Conservation (phyloP, 2,113 vertebrate species). For the Phyllopteryx taeniolatus region DNA sequence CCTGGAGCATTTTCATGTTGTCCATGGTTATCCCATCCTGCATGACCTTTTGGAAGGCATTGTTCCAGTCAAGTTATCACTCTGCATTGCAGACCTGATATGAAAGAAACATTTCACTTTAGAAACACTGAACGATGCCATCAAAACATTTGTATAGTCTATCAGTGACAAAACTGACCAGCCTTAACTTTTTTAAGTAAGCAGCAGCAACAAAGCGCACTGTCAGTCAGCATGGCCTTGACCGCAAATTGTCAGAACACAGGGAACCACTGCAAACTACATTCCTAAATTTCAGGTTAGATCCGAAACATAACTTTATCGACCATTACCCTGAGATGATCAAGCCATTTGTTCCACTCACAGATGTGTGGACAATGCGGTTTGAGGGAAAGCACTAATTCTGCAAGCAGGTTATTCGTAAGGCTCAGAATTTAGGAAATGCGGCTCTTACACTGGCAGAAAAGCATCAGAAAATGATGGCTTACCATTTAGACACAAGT, state of each 20-base stretch:
- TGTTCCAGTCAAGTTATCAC: conserved; percentile 6
- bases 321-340: conserved; percentile 7
- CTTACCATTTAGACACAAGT: conserved; percentile 10
- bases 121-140: conserved; percentile 3
- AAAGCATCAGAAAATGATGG: neutral
- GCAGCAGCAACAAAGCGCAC: conserved; percentile 7
- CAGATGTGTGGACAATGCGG: conserved; percentile 7
- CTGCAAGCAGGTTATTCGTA: conserved; percentile 4
- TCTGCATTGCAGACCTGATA: neutral
- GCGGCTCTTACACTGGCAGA: conserved; percentile 15
- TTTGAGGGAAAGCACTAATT: conserved; percentile 15
- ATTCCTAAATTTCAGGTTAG: conserved; percentile 4
- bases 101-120: too few relatives aligned
- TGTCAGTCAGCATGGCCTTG: conserved; percentile 17
- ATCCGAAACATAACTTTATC: conserved; percentile 20
- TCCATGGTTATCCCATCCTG: neutral
- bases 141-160: conserved; percentile 3
- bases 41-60: conserved; percentile 13
- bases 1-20: neutral
- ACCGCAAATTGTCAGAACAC: conserved; percentile 16
- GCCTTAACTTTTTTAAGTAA: neutral
- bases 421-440: conserved; percentile 13
- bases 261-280: conserved; percentile 3
- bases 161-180: conserved; percentile 13
- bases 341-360: conserved; percentile 5